Conservation (phyloP, 2,888 invertebrate species). For the Scaptomyza caliginosa region DNA sequence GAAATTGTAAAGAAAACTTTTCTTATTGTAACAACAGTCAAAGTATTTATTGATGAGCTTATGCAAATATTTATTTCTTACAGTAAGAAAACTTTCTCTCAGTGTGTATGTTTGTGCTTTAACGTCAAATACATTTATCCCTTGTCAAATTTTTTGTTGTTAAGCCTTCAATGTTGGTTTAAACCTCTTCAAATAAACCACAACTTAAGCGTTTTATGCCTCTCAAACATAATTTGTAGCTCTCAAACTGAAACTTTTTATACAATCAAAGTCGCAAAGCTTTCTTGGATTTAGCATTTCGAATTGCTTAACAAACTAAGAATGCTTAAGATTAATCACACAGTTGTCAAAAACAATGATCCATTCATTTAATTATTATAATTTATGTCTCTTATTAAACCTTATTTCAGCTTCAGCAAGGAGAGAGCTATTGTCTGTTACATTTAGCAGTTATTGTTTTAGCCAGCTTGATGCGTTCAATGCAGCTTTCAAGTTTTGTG, state of each 20-base stretch:
- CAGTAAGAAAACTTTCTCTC: not conserved
- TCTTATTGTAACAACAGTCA: no score
- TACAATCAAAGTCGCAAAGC: no score
- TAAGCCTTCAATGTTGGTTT: not conserved
- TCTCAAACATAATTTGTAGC: not conserved
- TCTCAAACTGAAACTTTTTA: no score
- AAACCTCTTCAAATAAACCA: not conserved
- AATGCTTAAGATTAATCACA: not conserved
- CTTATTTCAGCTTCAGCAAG: no score
- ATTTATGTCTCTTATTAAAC: not conserved
- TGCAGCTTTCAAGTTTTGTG: not conserved
- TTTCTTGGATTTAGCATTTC: not conserved
- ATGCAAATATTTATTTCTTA: not conserved
- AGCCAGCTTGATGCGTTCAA: no score
- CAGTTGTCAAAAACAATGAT: not conserved
- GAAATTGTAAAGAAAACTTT: not conserved
- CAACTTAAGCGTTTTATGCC: not conserved
- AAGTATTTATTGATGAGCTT: not conserved
- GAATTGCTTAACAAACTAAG: not conserved
- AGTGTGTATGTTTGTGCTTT: conserved; percentile 3
- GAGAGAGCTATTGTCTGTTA: no score
- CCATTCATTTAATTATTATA: not conserved
- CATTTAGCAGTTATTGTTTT: not conserved
- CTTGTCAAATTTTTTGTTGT: not conserved
- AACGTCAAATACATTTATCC: not conserved